Percentiles rank a stretch among this genome's conserved stretches.
Conservation (phyloP, 2,888 invertebrate species). For the Leucania comma region DNA sequence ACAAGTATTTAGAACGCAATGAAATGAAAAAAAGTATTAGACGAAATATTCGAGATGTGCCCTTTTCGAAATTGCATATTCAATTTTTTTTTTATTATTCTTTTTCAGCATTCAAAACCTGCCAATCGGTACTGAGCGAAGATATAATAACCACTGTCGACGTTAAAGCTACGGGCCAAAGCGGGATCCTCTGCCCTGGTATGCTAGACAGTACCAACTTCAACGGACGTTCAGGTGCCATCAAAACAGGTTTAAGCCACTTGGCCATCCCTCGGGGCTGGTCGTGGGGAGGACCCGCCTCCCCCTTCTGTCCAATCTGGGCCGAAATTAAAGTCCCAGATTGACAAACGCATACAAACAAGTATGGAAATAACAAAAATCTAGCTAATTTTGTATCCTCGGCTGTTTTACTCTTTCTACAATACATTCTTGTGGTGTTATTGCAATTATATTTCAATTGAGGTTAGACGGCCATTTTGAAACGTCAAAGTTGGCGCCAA, state of each 20-base stretch:
- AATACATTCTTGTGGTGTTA: constrained; percentile 71
- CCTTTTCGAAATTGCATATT: no score
- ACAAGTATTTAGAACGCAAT: no score
- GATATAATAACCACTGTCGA: constrained; percentile 81
- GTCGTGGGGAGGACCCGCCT: constrained; percentile 95
- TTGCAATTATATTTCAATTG: constrained; percentile 69
- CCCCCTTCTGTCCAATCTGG: constrained; percentile 94
- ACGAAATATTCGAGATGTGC: no score
- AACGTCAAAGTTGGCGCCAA: constrained; percentile 68
- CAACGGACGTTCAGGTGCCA: constrained; percentile 91
- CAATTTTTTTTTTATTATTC: constrained; percentile 18
- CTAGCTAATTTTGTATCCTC: constrained; percentile 67
- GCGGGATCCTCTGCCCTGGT: constrained; percentile 79
- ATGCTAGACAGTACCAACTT: constrained; percentile 75
- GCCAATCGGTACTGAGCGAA: constrained; percentile 80
- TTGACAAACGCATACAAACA: constrained; percentile 75
- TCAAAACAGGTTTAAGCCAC: constrained; percentile 93
- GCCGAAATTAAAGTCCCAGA: constrained; percentile 91
- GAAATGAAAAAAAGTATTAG: no score
- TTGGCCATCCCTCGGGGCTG: constrained; percentile 96
- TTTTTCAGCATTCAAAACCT: constrained; percentile 80
- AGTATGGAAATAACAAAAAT: constrained; percentile 59
- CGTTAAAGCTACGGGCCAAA: constrained; percentile 74
- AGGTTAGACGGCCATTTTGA: constrained; percentile 71
- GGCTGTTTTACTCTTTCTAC: constrained; percentile 70